These are phyloP conservation scores for Lithophane leautieri DNA, from an alignment of 2,888 invertebrate genomes.

Conservation along the genomic window DNA sequence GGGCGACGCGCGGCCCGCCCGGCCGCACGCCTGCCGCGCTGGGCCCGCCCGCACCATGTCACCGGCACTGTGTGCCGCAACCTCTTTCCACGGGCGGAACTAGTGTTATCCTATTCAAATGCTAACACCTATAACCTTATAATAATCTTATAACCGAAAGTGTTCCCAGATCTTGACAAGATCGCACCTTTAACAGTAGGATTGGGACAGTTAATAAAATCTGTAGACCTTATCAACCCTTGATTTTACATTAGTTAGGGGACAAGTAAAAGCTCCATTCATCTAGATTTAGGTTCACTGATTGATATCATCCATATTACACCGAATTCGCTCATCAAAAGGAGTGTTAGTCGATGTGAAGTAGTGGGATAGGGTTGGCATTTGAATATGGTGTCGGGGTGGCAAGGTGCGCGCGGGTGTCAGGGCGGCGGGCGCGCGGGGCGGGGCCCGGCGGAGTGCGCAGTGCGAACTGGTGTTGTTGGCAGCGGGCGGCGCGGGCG, in stretches of 20 bases:
- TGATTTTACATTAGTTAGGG: constrained; percentile 4
- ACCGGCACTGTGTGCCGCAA: constrained; percentile 27
- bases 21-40: constrained; percentile 61
- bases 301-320: constrained; percentile 11
- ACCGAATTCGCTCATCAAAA: not conserved
- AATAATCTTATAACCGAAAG: constrained; percentile 8
- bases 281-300: constrained; percentile 17
- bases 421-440: constrained; percentile 64
- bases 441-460: constrained; percentile 77
- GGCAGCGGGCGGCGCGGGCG: constrained; percentile 81
- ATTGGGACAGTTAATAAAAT: constrained; percentile 12
- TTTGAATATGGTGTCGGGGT: constrained; percentile 52
- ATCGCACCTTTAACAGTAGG: constrained; percentile 1
- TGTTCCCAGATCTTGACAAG: constrained; percentile 3
- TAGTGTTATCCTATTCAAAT: constrained; percentile 64
- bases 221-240: not conserved
- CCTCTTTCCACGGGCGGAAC: constrained; percentile 32
- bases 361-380: constrained; percentile 38
- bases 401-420: constrained; percentile 83
- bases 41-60: constrained; percentile 55
- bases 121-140: constrained; percentile 56
- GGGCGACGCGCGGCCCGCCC: constrained; percentile 77
- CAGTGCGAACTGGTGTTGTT: constrained; percentile 87
- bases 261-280: constrained; percentile 18
- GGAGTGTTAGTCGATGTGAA: constrained; percentile 10